Evolutionary conservation across 2,888 invertebrate genomes (phyloP), one percentile per base, ranked within the genome.

Genomic region (Hymenopus coronatus): DNA sequence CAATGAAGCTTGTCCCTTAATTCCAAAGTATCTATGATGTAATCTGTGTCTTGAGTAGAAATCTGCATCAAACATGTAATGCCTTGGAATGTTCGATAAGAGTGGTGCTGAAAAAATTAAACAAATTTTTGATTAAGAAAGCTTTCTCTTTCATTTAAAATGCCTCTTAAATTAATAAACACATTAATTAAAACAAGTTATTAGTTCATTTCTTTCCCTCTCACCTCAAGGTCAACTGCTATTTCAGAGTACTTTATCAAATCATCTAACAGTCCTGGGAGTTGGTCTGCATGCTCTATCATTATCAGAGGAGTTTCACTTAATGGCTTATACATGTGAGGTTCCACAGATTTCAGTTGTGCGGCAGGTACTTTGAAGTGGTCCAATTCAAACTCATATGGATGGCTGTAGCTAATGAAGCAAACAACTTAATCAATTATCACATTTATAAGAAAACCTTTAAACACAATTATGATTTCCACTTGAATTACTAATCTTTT

Each of bases 21-120:
- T 0, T 95, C 94, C 8, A 99, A 93, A 0, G 98, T 96, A 92
- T 99, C 99, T 25, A 99, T 94, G 1, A 99, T 94, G 92, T 97
- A 99, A 93, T 99, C 99, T 3, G 94, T 94, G 27, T 95, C 94
- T 87, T 94, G 92, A 0, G 99, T 97, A 0, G 99, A 98, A 91
- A 99, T 97, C 94, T 99, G 99, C 93, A 99, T 96, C 3, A 99
- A 94, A 93, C 99, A 99, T 0, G 99, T 98, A 88, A 99, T 96
- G 0, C 99, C 99, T 94, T 97, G 97, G 93, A 97, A 99, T 0
- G 97, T 96, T 89, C 99, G 95, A 92, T 98, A 98, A 0, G 97
- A 96, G 93, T 99, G 99, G 93, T 99, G 98, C 94, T 96, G 92
- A 70, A 70, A 70, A 70, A 20, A 70, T 70, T 70, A 70, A 20